Evolutionary conservation across 53 echinoderm and acorn worm species (phyloP).

Genomic region (Mesocentrotus franciscanus): DNA sequence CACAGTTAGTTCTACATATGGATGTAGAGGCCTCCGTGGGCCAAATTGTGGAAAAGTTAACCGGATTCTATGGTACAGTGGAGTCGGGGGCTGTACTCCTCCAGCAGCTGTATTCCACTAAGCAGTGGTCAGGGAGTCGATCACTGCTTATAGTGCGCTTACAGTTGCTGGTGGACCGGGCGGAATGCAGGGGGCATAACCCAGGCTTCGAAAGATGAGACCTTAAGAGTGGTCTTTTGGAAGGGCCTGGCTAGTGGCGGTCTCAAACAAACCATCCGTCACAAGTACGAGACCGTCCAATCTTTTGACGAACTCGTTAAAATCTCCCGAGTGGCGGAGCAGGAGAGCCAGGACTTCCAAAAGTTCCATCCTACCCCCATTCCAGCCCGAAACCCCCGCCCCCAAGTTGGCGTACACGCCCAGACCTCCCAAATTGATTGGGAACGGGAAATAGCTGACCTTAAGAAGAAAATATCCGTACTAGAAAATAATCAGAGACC

Average conservation of each 20-base stretch:
- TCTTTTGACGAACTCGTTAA: constrained; percentile 54
- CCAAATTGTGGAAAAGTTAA: constrained; percentile 47
- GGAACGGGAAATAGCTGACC: neutral
- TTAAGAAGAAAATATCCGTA: neutral
- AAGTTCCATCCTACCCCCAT: neutral
- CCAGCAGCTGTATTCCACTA: constrained; percentile 60
- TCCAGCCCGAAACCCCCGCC: neutral
- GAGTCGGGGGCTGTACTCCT: constrained; percentile 58
- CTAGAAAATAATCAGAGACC: neutral
- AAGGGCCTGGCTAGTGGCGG: constrained; percentile 23
- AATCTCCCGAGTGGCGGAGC: constrained; percentile 51
- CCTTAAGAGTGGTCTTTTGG: constrained; percentile 67
- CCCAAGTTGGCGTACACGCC: neutral
- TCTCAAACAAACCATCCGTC: constrained; percentile 55
- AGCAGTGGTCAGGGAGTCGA: constrained; percentile 21
- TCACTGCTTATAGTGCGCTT: constrained; percentile 60
- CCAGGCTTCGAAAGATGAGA: constrained; percentile 43
- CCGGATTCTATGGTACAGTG: constrained; percentile 66
- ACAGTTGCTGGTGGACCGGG: constrained; percentile 36
- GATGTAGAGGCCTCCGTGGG: constrained; percentile 32
- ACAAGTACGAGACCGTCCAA: constrained; percentile 29
- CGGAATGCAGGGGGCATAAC: constrained; percentile 47
- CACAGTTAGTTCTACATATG: constrained; percentile 47
- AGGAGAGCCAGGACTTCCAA: constrained; percentile 56
- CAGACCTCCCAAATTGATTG: neutral